Evolutionary conservation across 2,113 vertebrate species (phyloP).

Genomic region (Calidris pugnax): DNA sequence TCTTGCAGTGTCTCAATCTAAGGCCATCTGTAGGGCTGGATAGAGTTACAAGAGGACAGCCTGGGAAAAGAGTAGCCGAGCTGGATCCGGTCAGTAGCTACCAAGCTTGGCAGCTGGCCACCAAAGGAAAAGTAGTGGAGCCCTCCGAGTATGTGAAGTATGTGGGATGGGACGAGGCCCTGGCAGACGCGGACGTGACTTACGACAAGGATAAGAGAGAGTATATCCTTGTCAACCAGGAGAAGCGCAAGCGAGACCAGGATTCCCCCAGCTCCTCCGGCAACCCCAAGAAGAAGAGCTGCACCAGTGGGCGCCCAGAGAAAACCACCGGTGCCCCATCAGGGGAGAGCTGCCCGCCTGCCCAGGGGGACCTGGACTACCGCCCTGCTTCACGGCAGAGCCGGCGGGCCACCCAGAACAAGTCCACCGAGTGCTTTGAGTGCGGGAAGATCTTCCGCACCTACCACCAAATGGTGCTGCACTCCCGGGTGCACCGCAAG

Average conservation of each 20-base stretch:
- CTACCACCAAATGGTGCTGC: constrained; percentile 94
- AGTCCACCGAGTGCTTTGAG: constrained; percentile 91
- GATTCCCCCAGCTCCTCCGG: constrained; percentile 59
- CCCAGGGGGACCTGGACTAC: constrained; percentile 81
- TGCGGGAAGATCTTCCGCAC: constrained; percentile 95
- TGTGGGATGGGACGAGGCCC: constrained; percentile 79
- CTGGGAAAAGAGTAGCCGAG: constrained; percentile 86
- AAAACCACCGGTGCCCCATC: constrained; percentile 5
- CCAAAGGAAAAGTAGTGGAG: constrained; percentile 88
- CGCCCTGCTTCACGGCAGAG: constrained; percentile 83
- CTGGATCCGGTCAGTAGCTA: constrained; percentile 93
- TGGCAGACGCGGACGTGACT: constrained; percentile 80
- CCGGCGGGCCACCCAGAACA: constrained; percentile 79
- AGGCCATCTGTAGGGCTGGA: constrained; percentile 67
- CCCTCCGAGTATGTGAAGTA: constrained; percentile 83
- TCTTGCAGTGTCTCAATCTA: constrained; percentile 86
- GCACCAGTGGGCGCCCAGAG: constrained; percentile 66
- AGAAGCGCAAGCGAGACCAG: constrained; percentile 85
- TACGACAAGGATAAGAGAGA: constrained; percentile 87
- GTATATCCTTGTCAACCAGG: constrained; percentile 83
- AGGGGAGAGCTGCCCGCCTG: constrained; percentile 70
- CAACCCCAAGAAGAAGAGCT: constrained; percentile 74
- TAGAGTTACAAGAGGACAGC: constrained; percentile 53
- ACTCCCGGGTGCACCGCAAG: constrained; percentile 89
- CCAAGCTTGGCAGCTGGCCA: constrained; percentile 94